A percentile compares a stretch with the other conserved stretches of the same genome.
These are phyloP conservation scores for Galleria mellonella DNA, from an alignment of 1,140 invertebrate genomes.

Conservation along the genomic window DNA sequence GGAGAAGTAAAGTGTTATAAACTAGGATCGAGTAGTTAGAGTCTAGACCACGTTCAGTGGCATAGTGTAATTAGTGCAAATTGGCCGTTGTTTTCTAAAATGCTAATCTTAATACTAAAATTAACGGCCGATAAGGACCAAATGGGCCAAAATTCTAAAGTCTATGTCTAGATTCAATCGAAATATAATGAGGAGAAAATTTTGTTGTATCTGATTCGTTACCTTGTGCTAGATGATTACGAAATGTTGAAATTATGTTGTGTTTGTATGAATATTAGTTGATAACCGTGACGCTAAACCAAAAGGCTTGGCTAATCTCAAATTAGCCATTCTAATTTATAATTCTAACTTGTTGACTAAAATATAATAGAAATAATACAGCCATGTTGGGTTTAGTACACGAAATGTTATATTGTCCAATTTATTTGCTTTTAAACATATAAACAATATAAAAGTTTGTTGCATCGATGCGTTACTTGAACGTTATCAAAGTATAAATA, in stretches of 20 bases:
- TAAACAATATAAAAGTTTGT: not conserved
- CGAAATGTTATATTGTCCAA: too few relatives aligned
- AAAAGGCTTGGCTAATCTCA: not conserved
- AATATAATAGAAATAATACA: too few relatives aligned
- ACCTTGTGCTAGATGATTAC: conserved; percentile 30
- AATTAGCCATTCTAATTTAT: not conserved
- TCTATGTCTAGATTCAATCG: conserved; percentile 10
- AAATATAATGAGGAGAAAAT: conserved; percentile 1
- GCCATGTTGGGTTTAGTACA: too few relatives aligned
- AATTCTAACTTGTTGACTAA: not conserved
- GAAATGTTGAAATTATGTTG: conserved; percentile 40
- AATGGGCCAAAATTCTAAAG: not conserved
- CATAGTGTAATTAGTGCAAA: too few relatives aligned
- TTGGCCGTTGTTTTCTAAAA: too few relatives aligned
- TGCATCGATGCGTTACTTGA: not conserved
- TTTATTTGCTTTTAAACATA: not conserved
- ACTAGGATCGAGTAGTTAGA: too few relatives aligned
- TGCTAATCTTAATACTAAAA: too few relatives aligned
- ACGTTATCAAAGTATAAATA: not conserved
- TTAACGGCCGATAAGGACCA: too few relatives aligned
- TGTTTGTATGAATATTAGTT: conserved; percentile 36
- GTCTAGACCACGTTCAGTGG: too few relatives aligned
- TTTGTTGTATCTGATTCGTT: conserved; percentile 39
- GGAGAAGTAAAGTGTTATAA: too few relatives aligned
- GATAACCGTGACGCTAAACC: not conserved